Evolutionary conservation across 2,113 vertebrate species (phyloP), one percentile per base, ranked within the genome.

Genomic region (Oceanites oceanicus): DNA sequence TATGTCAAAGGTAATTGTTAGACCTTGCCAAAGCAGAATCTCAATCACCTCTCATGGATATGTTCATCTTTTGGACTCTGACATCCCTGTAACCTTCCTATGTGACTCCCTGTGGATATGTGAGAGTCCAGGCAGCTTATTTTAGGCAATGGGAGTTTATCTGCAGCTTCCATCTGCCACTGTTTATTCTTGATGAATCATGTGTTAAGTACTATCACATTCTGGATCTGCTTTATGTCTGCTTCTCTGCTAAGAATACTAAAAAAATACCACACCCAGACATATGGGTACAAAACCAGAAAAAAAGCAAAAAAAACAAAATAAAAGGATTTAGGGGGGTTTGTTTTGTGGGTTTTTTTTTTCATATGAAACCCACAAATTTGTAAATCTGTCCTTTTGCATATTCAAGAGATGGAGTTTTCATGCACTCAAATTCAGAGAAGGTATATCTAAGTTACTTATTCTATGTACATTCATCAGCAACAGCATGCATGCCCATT

Each of bases 221-320:
- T 78, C 78, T 90, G 50, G n/a, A 77, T 93, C 71, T 92, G 81
- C 71, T 96, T 85, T 92, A 68, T 76, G 58, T 92, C 77, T 90
- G 8, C 42, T 90, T 79, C 67, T 94, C 71, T 83, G 36, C 12
- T 77, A 86, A 70, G 66, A 72, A 29, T 19, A 19, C 38, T 58
- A 17, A 49, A 81, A 42, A 71, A 56, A 25, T 30, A 30, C 50
- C 27, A 62, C 44, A 61, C 15, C 30, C 20, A 72, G 62, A 90
- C 20, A 52, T 34, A 78, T 8, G 23, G 13, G 16, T 77, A 52
- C n/a, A 62, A 92, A 95, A 53, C 0, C 30, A 78, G 52, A 63
- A 86, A 82, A 5, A 79, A 86, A 62, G 6, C 6, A 80, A 72
- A 74, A 36, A 80, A 72, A 74, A 36, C 6, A 75, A 65, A 86